These are phyloP conservation scores for Lasioglossum vierecki DNA, from an alignment of 2,888 invertebrate genomes.

Conservation along the genomic window DNA sequence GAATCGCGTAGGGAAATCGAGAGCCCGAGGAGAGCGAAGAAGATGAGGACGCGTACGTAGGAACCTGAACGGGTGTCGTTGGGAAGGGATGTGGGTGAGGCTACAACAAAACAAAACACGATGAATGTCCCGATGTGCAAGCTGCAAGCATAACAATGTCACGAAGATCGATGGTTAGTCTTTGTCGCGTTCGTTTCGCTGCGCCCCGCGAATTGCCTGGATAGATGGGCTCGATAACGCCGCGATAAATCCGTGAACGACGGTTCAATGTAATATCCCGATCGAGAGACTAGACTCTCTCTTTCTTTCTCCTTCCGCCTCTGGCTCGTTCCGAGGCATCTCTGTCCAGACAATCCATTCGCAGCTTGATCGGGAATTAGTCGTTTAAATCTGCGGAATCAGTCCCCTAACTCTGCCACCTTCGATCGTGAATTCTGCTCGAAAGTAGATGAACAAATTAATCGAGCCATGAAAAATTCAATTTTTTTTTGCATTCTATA, in stretches of 20 bases:
- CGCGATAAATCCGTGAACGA: constrained; percentile 35
- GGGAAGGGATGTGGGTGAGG: constrained; percentile 71
- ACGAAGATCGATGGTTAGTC: constrained; percentile 71
- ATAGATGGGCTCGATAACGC: constrained; percentile 49
- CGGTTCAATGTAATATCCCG: constrained; percentile 41
- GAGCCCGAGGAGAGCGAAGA: constrained; percentile 64
- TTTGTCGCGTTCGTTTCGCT: constrained; percentile 37
- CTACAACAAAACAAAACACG: constrained; percentile 84
- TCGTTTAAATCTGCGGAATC: neutral
- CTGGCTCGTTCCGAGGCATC: neutral
- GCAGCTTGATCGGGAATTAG: neutral
- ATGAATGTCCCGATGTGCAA: constrained; percentile 84
- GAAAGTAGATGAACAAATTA: neutral
- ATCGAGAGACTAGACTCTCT: neutral
- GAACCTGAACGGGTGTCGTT: constrained; percentile 59
- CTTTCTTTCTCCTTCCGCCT: neutral
- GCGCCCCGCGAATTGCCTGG: constrained; percentile 57
- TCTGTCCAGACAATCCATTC: constrained; percentile 5
- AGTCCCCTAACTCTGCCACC: constrained; percentile 1
- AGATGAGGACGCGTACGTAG: constrained; percentile 70
- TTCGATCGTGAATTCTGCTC: neutral
- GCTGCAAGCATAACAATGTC: constrained; percentile 79
- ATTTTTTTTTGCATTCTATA: neutral
- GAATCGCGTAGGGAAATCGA: constrained; percentile 43
- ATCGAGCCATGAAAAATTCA: neutral